Conservation (phyloP, 2,888 invertebrate genomes). For the Orchestes rusci region DNA sequence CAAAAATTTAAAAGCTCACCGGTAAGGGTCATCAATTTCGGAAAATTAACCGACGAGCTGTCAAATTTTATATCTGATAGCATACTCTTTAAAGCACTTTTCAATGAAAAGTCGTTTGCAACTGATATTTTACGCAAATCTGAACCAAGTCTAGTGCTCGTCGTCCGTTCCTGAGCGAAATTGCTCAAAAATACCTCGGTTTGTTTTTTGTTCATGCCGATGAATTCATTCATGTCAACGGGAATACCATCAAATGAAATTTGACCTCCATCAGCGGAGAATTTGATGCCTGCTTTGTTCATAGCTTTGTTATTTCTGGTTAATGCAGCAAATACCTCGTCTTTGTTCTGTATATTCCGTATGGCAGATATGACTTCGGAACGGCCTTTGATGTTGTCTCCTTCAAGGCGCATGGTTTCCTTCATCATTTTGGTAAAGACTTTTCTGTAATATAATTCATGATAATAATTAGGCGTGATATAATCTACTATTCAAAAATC, state of each 20-base stretch:
- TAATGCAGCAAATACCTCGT: slow-evolving; percentile 51
- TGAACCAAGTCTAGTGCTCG: no score
- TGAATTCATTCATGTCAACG: slow-evolving; percentile 34
- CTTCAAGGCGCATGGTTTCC: slow-evolving; percentile 46
- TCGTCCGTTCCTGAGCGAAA: slow-evolving; percentile 1
- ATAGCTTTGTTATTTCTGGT: slow-evolving; percentile 49
- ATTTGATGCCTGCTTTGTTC: slow-evolving; percentile 45
- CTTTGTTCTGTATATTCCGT: slow-evolving; percentile 48
- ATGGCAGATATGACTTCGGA: slow-evolving; percentile 52
- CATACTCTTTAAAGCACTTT: slow-evolving; percentile 9
- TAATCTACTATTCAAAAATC: no score
- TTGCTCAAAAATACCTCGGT: slow-evolving; percentile 28
- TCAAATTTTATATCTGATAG: slow-evolving; percentile 9
- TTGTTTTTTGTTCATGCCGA: slow-evolving; percentile 29
- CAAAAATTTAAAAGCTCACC: slow-evolving; percentile 19
- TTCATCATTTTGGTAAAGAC: slow-evolving; percentile 53
- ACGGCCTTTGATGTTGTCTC: slow-evolving; percentile 43
- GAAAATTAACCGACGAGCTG: slow-evolving; percentile 6
- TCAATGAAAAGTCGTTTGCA: slow-evolving; percentile 4
- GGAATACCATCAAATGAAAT: slow-evolving; percentile 34
- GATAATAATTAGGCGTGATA: no score
- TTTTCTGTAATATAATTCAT: slow-evolving; percentile 43
- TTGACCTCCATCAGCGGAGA: slow-evolving; percentile 32
- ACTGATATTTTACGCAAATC: neutral
- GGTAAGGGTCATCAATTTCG: slow-evolving; percentile 6